Evolutionary conservation across 2,113 vertebrate genomes (phyloP), one percentile per base, ranked within the genome.

Genomic region (Struthidea cinerea): DNA sequence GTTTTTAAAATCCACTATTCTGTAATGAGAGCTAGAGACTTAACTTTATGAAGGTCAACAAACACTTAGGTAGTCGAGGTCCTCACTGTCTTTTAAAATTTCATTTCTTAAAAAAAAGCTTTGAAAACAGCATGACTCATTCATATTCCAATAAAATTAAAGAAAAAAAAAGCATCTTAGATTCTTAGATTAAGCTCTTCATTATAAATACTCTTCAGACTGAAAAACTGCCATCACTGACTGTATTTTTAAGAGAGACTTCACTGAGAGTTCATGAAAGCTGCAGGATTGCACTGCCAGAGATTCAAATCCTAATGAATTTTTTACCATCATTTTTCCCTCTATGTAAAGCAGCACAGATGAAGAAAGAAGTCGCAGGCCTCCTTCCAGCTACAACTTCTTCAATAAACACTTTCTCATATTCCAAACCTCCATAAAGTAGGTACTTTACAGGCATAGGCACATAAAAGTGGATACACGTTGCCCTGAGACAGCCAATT

Each of bases 381-480:
- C n/a, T n/a, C 20, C 35, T 59, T 49, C 20, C 61, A 91, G 53
- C 53, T 75, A 24, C 26, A 16, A n/a, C 7, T 69, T 78, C 37
- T 74, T 84, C 77, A 84, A 41, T 18, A 81, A 71, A 44, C 20
- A 69, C 35, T 7, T 75, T 41, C 35, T 89, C 28, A 28, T n/a
- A 41, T 27, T 42, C 42, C 53, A 74, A 52, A 6, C 14, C 49
- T 57, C 16, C 0, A 0, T 27, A 16, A 53, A 73, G 18, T 2
- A 46, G 12, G 11, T 35, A 55, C 27, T 80, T 74, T 9, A 60
- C 2, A 39, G 30, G 24, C 60, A 77, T 3, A 17, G 27, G 12
- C 26, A 49, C 11, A 26, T 28, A 26, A 32, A 77, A 37, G 24
- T 1, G 9, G 33, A 52, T 55, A 26, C 7, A 30, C 2, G 0